Conservation (phyloP, 2,888 invertebrate species). For the Acleris cristana region DNA sequence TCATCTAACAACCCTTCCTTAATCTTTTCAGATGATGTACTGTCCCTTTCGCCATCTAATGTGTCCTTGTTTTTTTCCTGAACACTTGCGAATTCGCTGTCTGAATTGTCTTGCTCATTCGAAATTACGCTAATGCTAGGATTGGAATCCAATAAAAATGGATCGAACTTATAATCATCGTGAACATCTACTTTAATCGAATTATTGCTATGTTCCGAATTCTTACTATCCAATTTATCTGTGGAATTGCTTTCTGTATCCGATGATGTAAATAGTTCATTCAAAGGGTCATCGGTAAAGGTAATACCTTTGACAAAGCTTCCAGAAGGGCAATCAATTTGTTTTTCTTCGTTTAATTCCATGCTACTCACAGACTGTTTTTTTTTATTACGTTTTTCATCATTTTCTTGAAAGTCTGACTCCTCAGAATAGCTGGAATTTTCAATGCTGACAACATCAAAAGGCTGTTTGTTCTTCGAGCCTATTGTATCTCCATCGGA, state of each 20-base stretch:
- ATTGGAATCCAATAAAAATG: too few species aligned
- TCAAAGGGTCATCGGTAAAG: not conserved
- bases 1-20: too few species aligned
- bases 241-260: constrained; percentile 53
- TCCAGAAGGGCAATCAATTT: constrained; percentile 44
- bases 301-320: constrained; percentile 37
- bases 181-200: too few species aligned
- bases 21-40: not conserved
- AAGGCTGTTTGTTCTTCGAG: constrained; percentile 42
- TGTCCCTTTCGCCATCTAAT: not conserved
- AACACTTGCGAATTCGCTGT: too few species aligned
- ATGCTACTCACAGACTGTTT: constrained; percentile 38
- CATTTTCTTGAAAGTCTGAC: constrained; percentile 45
- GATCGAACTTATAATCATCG: too few species aligned
- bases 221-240: not conserved
- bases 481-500: constrained; percentile 45
- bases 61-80: too few species aligned
- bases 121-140: too few species aligned
- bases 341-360: constrained; percentile 35
- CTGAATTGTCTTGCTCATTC: too few species aligned
- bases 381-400: constrained; percentile 43
- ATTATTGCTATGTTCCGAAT: not conserved
- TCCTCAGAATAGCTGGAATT: constrained; percentile 71
- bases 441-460: constrained; percentile 74
- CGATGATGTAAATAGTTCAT: constrained; percentile 43